Evolutionary conservation across 1,140 invertebrate genomes (phyloP), one percentile per base, ranked within the genome.

Genomic region (Pseudomyrmex concolor): DNA sequence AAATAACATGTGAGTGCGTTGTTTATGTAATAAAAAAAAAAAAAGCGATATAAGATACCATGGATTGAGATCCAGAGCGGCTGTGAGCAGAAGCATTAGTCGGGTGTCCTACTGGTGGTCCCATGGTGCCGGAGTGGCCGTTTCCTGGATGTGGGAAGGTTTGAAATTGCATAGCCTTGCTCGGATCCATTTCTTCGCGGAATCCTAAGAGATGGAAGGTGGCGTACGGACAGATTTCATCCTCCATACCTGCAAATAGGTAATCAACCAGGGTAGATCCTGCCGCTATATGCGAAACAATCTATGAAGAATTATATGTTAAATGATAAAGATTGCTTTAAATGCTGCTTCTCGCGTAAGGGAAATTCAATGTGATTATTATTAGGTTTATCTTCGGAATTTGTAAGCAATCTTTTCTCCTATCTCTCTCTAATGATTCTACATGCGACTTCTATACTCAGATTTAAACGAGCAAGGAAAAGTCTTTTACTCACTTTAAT

Each of bases 141-240:
- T 96, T 96, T 5, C 92, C 95, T 89, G 97, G 97, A 92, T 98
- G 97, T 0, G 97, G 97, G 96, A 98, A 97, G 45, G 97, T 98
- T 94, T 98, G 97, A 95, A 97, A 97, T 89, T 97, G 96, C 95
- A 96, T 96, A 34, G 97, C 97, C 94, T 98, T 98, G 92, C 95
- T 97, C 17, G 97, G 97, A 93, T 98, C 97, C 97, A 98, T 98
- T 95, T 98, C 98, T 93, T 98, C 98, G 86, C 98, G 97, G 96
- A 98, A 98, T 87, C 98, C 98, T 66, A 98, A 95, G 86, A 98
- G 95, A 93, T 98, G 98, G 96, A 98, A 98, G 15, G 98, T 98
- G 2, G 98, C 98, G 94, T 98, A 98, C 13, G 98, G 98, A 94
- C 97, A 98, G 92, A 98, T 98, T 93, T 98, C 98, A 94, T 98